Evolutionary conservation across 2,797 vertebrate genomes (phyloP).

Genomic region (Betta splendens): DNA sequence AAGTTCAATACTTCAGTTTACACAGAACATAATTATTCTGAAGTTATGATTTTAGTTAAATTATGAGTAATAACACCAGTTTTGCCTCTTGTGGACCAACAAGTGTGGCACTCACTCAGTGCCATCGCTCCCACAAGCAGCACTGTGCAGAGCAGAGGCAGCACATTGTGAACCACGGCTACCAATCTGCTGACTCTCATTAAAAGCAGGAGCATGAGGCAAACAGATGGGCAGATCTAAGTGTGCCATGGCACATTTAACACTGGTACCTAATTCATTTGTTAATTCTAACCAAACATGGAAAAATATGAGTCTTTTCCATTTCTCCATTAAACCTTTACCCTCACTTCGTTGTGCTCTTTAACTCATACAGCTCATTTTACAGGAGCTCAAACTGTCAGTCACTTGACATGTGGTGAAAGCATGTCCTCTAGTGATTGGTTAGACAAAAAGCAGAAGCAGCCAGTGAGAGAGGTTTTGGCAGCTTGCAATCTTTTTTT

Average conservation of each 20-base stretch:
- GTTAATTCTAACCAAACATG: slow-evolving; percentile 3
- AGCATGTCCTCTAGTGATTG: slow-evolving; percentile 9
- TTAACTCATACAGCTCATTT: too few species aligned
- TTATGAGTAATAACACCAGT: too few species aligned
- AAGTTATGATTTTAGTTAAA: too few species aligned
- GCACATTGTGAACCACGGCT: slow-evolving; percentile 23
- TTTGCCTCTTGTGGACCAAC: slow-evolving; percentile 8
- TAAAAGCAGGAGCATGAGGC: slow-evolving; percentile 24
- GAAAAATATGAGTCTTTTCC: background rate
- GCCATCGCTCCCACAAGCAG: slow-evolving; percentile 43
- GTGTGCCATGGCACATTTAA: background rate
- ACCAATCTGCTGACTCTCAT: slow-evolving; percentile 40
- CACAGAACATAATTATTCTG: too few species aligned
- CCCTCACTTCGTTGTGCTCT: background rate
- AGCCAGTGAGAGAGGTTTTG: background rate
- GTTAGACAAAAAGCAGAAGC: background rate
- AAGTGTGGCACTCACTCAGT: slow-evolving; percentile 14
- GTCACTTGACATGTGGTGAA: background rate
- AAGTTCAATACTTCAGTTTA: too few species aligned
- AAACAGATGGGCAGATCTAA: background rate
- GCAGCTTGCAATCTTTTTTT: background rate
- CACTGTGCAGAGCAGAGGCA: slow-evolving; percentile 36
- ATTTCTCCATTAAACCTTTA: background rate
- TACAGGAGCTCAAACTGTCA: too few species aligned
- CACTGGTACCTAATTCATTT: background rate